Base-by-base conservation (phyloP, 2,888 invertebrate species). In the Andrena marginata region DNA sequence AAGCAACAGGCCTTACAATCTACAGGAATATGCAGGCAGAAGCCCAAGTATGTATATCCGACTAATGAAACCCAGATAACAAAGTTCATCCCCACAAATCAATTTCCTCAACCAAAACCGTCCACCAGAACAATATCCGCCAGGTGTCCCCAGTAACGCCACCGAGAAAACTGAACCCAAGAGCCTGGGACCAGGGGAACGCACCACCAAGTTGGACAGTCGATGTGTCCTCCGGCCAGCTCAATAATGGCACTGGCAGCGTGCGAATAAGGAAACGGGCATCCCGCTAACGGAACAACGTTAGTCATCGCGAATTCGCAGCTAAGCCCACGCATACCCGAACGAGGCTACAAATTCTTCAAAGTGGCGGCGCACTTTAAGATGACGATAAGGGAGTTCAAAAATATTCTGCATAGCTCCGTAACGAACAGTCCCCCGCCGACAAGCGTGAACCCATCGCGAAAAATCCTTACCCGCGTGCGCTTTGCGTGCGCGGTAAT, bases 351-450 rank as follows among this genome's bases (percentile, higher is more conserved):
- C 67, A 82, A 70, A 82, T 80, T 72, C 77, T 75, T 80, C 76
- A 77, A 80, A 82, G 78, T 62, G 71, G 62, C 83, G 83, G 69
- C 80, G 72, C 67, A 70, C 71, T 89, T 83, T 77, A 65, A 81
- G 83, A 86, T 89, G 83, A 77, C 86, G 83, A 87, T 88, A 88
- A 88, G 82, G 42, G 51, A 49, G 69, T 20, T 54, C 33, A 77
- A 80, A 82, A 85, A 78, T 83, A 80, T 82, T 74, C 79, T 48
- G 89, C 89, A 89, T 89, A 89, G 83, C 84, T 89, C 76, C 16
- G 79, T 87, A 89, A 89, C 77, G 88, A 89, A 88, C 77, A 26
- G 84, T 69, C 63, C 31, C 31, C 56, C 65, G 84, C 73, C 84
- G 77, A 73, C 77, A 70, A 72, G 64, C 64, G 71, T 51, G 71